A percentile compares a stretch with the other conserved stretches of the same genome.
Evolutionary conservation across 2,113 vertebrate species (phyloP).

Genomic region (Thunnus maccoyii): DNA sequence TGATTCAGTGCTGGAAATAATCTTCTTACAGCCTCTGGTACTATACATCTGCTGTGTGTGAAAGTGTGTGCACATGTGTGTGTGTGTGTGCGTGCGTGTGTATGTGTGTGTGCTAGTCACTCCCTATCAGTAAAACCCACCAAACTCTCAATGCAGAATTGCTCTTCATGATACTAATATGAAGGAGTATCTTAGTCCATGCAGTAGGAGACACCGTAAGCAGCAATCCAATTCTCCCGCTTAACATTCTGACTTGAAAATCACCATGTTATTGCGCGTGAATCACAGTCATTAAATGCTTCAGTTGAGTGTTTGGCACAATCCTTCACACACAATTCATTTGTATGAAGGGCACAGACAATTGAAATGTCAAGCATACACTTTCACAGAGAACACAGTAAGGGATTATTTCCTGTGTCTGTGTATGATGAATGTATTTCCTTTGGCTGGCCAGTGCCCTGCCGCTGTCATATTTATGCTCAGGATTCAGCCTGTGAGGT

Average conservation of each 20-base stretch:
- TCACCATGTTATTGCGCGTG: conserved; percentile 8
- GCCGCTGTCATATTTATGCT: conserved; percentile 24
- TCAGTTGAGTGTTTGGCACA: conserved; percentile 34
- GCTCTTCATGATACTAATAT: conserved; percentile 29
- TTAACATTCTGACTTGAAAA: conserved; percentile 36
- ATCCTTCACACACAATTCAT: conserved; percentile 47
- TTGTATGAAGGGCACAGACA: conserved; percentile 56
- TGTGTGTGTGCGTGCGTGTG: not conserved
- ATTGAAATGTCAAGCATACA: conserved; percentile 70
- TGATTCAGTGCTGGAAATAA: conserved; percentile 62
- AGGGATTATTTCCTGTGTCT: conserved; percentile 57
- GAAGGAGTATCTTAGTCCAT: conserved; percentile 13
- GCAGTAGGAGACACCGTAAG: conserved; percentile 19
- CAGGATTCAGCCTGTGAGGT: conserved; percentile 37
- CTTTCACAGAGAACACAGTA: conserved; percentile 34
- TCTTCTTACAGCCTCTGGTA: conserved; percentile 62
- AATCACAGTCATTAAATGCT: conserved; percentile 61
- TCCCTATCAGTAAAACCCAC: conserved; percentile 31
- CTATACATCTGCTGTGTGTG: conserved; percentile 57
- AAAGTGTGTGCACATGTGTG: not conserved
- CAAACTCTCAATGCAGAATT: conserved; percentile 14
- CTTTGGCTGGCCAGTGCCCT: not conserved
- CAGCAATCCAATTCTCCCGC: conserved; percentile 13
- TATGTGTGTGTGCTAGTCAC: conserved; percentile 5
- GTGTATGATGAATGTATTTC: conserved; percentile 42